Evolutionary conservation across 1,140 invertebrate species (phyloP).

Genomic region (Brachionus manjavacas): DNA sequence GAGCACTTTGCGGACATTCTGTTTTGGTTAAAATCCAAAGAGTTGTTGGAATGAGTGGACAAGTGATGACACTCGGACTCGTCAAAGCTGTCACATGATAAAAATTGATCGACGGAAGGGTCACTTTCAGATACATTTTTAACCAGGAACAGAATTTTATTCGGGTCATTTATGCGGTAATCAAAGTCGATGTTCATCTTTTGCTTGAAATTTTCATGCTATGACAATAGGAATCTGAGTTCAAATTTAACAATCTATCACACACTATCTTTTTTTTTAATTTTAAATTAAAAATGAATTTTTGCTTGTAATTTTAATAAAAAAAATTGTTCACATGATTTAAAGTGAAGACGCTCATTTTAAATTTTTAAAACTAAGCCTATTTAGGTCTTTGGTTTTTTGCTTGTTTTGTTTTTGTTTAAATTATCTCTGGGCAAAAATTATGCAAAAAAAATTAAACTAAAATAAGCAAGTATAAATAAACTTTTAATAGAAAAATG

Average conservation of each 20-base stretch:
- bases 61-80: slow-evolving; percentile 26
- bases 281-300: neutral
- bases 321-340: neutral
- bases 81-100: neutral
- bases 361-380: neutral
- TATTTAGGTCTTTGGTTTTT: neutral
- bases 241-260: neutral
- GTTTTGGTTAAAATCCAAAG: slow-evolving; percentile 1
- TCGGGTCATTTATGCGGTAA: slow-evolving; percentile 9
- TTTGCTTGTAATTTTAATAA: neutral
- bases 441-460: neutral
- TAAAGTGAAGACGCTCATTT: neutral
- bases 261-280: neutral
- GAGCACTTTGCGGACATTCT: neutral
- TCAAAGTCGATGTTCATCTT: slow-evolving; percentile 30
- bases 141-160: slow-evolving; percentile 11
- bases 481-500: neutral
- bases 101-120: neutral
- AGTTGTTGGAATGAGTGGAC: neutral
- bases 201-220: neutral
- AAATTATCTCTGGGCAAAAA: neutral
- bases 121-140: neutral
- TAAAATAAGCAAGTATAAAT: neutral
- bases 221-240: neutral
- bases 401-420: neutral